These are phyloP conservation scores for Drepana arcuata DNA, from an alignment of 1,140 invertebrate species.

Conservation along the genomic window DNA sequence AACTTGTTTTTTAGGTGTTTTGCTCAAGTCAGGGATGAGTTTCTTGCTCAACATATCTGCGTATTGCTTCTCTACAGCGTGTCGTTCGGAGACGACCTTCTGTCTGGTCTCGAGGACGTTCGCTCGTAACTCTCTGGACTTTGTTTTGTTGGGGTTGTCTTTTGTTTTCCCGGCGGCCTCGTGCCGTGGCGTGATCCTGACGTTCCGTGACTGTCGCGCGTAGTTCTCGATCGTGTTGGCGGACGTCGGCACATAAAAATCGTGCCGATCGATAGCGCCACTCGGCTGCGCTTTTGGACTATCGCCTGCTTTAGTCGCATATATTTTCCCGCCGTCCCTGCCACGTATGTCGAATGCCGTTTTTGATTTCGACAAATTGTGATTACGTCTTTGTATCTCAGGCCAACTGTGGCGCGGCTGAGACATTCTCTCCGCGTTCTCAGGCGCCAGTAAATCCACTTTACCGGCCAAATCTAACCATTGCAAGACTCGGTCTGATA, in stretches of 20 bases:
- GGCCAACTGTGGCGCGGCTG: slow-evolving; percentile 63
- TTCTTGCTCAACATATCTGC: slow-evolving; percentile 60
- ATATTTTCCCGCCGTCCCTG: slow-evolving; percentile 20
- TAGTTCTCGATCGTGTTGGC: slow-evolving; percentile 62
- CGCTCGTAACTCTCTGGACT: slow-evolving; percentile 36
- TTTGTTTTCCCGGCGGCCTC: slow-evolving; percentile 31
- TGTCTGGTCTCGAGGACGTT: slow-evolving; percentile 44
- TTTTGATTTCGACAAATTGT: slow-evolving; percentile 38
- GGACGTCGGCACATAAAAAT: slow-evolving; percentile 50
- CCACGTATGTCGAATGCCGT: slow-evolving; percentile 35
- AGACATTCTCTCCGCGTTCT: slow-evolving; percentile 39
- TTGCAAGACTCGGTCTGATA: slow-evolving; percentile 74
- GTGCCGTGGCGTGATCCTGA: slow-evolving; percentile 44
- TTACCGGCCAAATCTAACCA: slow-evolving; percentile 74
- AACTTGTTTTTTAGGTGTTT: slow-evolving; percentile 70
- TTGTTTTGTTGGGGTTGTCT: slow-evolving; percentile 34
- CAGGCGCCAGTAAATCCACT: slow-evolving; percentile 40
- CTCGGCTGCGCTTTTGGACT: slow-evolving; percentile 29
- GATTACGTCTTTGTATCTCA: slow-evolving; percentile 43
- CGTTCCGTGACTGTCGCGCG: slow-evolving; percentile 60
- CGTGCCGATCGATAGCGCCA: slow-evolving; percentile 50
- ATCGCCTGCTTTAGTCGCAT: slow-evolving; percentile 24
- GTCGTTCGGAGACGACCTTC: slow-evolving; percentile 43
- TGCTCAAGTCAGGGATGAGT: slow-evolving; percentile 47
- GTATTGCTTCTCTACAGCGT: slow-evolving; percentile 57